Conservation (phyloP, 2,888 invertebrate genomes). For the Perizoma affinitatum region DNA sequence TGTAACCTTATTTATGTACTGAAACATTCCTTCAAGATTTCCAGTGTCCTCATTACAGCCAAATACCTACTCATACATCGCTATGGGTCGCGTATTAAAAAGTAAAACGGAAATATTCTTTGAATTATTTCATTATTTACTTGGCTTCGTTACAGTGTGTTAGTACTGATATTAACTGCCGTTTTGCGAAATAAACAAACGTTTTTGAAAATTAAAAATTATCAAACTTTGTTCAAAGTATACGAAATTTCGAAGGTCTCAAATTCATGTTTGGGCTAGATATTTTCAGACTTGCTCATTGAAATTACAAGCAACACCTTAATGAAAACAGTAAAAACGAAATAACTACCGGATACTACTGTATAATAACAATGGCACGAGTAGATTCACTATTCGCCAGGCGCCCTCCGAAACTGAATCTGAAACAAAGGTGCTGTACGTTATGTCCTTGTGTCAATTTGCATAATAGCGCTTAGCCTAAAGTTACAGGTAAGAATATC, state of each 20-base stretch:
- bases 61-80: constrained; percentile 6
- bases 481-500: constrained; percentile 26
- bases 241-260: constrained; percentile 33
- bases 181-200: too few relatives aligned
- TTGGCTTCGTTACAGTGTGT: constrained; percentile 25
- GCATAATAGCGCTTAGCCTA: constrained; percentile 27
- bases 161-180: constrained; percentile 4
- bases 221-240: too few relatives aligned
- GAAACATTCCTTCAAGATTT: background rate
- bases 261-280: constrained; percentile 44
- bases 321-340: constrained; percentile 35
- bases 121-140: constrained; percentile 31
- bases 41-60: constrained; percentile 3
- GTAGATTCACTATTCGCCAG: constrained; percentile 58
- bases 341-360: constrained; percentile 71
- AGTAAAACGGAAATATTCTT: constrained; percentile 24
- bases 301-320: constrained; percentile 37
- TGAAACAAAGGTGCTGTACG: constrained; percentile 59
- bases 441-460: constrained; percentile 19
- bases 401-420: constrained; percentile 53
- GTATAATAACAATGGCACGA: constrained; percentile 59
- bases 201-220: too few relatives aligned
- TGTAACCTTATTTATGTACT: background rate
- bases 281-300: constrained; percentile 68
- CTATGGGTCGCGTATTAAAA: constrained; percentile 19